phyloP scores from a whole-genome alignment of 2,113 vertebrate species.

The Cricetomys ansorgei region DNA sequence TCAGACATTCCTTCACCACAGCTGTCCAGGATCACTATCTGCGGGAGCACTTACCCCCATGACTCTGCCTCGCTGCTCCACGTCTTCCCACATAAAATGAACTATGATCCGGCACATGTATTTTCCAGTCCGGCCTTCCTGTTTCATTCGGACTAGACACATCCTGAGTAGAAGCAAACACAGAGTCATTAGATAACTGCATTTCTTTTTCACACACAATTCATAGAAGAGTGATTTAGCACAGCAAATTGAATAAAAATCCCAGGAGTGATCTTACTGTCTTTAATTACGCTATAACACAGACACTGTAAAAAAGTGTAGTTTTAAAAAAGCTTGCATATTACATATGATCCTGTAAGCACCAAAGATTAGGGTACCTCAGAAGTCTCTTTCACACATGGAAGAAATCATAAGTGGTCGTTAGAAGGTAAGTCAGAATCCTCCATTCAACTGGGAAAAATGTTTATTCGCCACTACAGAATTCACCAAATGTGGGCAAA shows the following conservation, averaged over 20 bases:
- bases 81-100: constrained; percentile 99
- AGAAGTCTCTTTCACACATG: neutral
- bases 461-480: neutral
- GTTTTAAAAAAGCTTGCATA: neutral
- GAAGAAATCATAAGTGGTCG: neutral
- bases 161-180: constrained; percentile 89
- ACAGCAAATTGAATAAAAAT: constrained; percentile 10
- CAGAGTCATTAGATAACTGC: neutral
- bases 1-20: neutral
- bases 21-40: neutral
- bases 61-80: constrained; percentile 96
- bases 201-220: constrained; percentile 20
- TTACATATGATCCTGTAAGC: neutral
- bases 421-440: constrained; percentile 17
- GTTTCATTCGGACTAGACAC: constrained; percentile 98
- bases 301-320: neutral
- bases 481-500: neutral
- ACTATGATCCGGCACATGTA: constrained; percentile 98
- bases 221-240: constrained; percentile 24
- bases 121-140: constrained; percentile 96
- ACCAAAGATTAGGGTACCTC: neutral
- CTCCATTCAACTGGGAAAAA: constrained; percentile 36
- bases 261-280: neutral
- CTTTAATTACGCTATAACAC: neutral
- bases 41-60: constrained; percentile 94